Evolutionary conservation across 1,140 invertebrate species (phyloP).

Genomic region (Ridgeia piscesae): DNA sequence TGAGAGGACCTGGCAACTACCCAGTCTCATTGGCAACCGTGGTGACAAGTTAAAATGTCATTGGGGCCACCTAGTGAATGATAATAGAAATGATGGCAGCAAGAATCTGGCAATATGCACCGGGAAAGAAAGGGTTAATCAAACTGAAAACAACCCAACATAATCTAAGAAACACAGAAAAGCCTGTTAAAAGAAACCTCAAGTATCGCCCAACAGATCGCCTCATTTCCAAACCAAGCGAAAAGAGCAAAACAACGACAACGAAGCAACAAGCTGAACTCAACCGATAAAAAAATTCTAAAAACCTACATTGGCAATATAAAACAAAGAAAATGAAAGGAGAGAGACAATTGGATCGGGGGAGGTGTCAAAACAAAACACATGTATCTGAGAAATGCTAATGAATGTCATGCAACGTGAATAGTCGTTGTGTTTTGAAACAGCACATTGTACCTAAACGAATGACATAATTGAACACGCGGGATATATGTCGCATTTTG

Average conservation of each 20-base stretch:
- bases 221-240: constrained; percentile 16
- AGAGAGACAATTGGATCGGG: constrained; percentile 23
- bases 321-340: constrained; percentile 16
- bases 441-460: background rate
- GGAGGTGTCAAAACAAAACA: constrained; percentile 11
- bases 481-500: background rate
- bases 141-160: background rate
- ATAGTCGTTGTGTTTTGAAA: background rate
- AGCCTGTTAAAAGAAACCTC: constrained; percentile 32
- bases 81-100: background rate
- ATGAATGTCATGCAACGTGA: background rate
- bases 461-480: background rate
- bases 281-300: background rate
- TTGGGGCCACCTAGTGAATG: background rate
- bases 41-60: background rate
- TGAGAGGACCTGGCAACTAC: background rate
- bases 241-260: constrained; percentile 17
- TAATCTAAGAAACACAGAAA: constrained; percentile 41
- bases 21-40: background rate
- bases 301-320: background rate
- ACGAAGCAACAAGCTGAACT: background rate
- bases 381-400: background rate
- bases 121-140: background rate
- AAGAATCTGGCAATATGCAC: background rate
- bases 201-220: constrained; percentile 34